Evolutionary conservation across 2,113 vertebrate species (phyloP).

Genomic region (Otis tarda): DNA sequence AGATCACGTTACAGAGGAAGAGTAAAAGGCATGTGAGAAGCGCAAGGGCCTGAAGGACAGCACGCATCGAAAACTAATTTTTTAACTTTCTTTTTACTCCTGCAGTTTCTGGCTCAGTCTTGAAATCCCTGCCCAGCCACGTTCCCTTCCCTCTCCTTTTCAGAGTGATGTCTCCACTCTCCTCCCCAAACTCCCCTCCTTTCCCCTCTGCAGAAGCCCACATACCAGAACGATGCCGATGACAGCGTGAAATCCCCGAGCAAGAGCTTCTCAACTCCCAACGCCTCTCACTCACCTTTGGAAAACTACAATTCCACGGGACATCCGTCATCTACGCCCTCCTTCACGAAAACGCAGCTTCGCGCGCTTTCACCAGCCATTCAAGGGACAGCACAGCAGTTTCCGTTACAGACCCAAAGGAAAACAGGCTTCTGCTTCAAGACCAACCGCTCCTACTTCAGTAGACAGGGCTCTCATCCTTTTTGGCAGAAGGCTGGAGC

Average conservation of each 20-base stretch:
- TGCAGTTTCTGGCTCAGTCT: neutral
- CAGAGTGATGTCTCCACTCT: neutral
- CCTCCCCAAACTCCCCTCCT: neutral
- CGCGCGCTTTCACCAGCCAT: neutral
- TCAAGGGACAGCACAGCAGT: neutral
- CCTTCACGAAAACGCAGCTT: neutral
- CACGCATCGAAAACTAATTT: neutral
- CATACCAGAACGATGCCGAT: neutral
- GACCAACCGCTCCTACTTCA: neutral
- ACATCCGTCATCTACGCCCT: neutral
- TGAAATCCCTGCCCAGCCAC: neutral
- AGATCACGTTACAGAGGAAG: neutral
- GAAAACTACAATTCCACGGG: neutral
- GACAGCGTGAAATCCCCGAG: neutral
- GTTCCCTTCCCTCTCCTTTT: neutral
- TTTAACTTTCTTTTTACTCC: neutral
- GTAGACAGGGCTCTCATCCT: neutral
- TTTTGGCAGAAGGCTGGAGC: neutral
- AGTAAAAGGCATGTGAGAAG: rapidly evolving
- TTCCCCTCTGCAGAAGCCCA: neutral
- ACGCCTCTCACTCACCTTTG: neutral
- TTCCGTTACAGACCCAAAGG: neutral
- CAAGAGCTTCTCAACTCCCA: neutral
- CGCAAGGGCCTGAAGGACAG: neutral
- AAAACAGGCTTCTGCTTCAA: neutral